Base-by-base conservation (phyloP, 2,888 invertebrate genomes). In the Drosophila niveifrons region DNA sequence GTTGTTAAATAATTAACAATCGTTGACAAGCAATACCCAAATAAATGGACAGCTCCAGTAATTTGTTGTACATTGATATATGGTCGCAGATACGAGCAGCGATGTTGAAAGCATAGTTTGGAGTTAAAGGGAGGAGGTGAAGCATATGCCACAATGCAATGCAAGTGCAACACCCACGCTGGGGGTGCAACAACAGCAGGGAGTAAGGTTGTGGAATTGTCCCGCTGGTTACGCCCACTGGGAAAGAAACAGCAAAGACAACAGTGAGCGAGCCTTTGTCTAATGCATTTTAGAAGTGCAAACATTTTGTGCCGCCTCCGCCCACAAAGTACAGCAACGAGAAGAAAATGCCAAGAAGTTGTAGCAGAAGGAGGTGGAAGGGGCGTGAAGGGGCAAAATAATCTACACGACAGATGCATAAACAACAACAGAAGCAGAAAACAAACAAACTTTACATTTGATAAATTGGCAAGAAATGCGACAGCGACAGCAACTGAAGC, bases 331-430 rank as follows among this genome's bases (percentile, higher is more conserved):
- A 48, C 28, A 15, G 7, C n/a, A 23, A 23, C 23, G 23, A 23
- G 23, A 23, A 23, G 23, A 23, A 23, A 23, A 23, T 6, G 23
- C 23, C 3, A 23, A 23, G 23, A 23, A 4, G 23, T 23, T 23
- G 3, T 10, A 17, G 9, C 28, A 36, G 39, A 11, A 55, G 55
- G n/a, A 9, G 43, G 17, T 4, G 43, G 9, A n/a, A 2, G 41
- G 10, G 34, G 17, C 9, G 43, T 11, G 17, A 2, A 47, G 10
- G 34, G 36, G 34, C 28, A 53, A 52, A 52, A 56, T 65, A 70
- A 85, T 82, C 85, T 61, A 44, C 53, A 68, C 78, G 71, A 71
- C 70, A 80, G 69, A 68, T 73, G 76, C 73, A 75, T 59, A 76
- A 81, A 74, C 78, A 84, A 72, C 44, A 72, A 76, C 64, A 65